These are phyloP conservation scores for Plusia festucae DNA, from an alignment of 2,888 invertebrate species.

Conservation along the genomic window DNA sequence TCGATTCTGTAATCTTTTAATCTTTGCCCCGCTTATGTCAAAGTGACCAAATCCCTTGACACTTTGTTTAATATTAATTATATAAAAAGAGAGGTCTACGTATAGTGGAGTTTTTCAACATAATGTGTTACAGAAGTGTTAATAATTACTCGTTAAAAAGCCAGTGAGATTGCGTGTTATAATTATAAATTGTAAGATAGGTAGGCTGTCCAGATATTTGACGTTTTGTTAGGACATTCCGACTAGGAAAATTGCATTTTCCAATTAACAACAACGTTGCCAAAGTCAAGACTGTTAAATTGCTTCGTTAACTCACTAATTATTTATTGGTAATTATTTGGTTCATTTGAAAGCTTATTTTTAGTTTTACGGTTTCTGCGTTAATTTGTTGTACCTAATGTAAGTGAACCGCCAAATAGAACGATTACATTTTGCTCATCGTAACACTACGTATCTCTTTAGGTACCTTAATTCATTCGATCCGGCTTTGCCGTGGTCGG, in stretches of 20 bases:
- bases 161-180: slow-evolving; percentile 43
- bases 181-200: slow-evolving; percentile 29
- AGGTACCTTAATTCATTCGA: too few species aligned
- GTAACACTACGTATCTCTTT: too few species aligned
- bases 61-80: slow-evolving; percentile 5
- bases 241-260: neutral
- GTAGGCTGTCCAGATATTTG: neutral
- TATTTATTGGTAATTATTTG: too few species aligned
- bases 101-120: slow-evolving; percentile 52
- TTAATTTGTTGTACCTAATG: too few species aligned
- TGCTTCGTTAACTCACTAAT: too few species aligned
- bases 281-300: neutral
- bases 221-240: neutral
- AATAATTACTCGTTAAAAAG: slow-evolving; percentile 42
- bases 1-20: slow-evolving; percentile 38
- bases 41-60: slow-evolving; percentile 17
- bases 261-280: neutral
- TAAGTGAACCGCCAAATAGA: too few species aligned
- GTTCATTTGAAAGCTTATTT: too few species aligned
- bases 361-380: too few species aligned
- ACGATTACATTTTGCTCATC: too few species aligned
- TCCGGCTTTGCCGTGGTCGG: too few species aligned
- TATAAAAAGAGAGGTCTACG: slow-evolving; percentile 42
- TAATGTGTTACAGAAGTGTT: slow-evolving; percentile 62
- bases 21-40: slow-evolving; percentile 46